A percentile compares a stretch with the other conserved stretches of the same genome.
Evolutionary conservation across 2,113 vertebrate species (phyloP).

Genomic region (Amphiprion ocellaris): DNA sequence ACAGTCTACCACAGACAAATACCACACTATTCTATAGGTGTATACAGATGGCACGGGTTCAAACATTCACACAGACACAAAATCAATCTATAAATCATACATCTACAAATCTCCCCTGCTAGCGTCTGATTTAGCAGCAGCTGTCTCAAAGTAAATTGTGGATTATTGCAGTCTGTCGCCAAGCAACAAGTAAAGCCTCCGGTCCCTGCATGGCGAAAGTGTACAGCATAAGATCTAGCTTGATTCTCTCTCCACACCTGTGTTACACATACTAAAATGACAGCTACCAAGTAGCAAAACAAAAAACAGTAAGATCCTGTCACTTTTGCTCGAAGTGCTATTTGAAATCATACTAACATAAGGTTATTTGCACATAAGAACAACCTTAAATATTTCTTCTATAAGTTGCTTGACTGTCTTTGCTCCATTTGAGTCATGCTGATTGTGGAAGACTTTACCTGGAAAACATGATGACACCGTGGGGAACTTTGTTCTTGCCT

Average conservation of each 20-base stretch:
- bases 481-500: constrained; percentile 90
- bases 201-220: constrained; percentile 65
- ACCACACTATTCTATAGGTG: constrained; percentile 45
- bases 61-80: constrained; percentile 27
- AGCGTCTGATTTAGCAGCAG: constrained; percentile 62
- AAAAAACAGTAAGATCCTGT: constrained; percentile 16
- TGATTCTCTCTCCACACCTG: constrained; percentile 42
- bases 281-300: constrained; percentile 27
- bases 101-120: constrained; percentile 42
- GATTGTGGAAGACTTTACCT: constrained; percentile 83
- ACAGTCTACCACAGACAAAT: constrained; percentile 87
- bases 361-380: neutral
- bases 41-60: constrained; percentile 19
- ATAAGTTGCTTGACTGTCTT: constrained; percentile 8
- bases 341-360: neutral
- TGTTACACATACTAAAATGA: constrained; percentile 37
- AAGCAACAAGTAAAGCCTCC: constrained; percentile 86
- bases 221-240: constrained; percentile 43
- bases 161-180: constrained; percentile 84
- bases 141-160: constrained; percentile 77
- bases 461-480: constrained; percentile 92
- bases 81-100: constrained; percentile 43
- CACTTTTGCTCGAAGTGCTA: neutral
- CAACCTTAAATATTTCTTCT: constrained; percentile 4
- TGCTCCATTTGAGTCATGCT: neutral